Base-by-base conservation (phyloP, 2,113 vertebrate species). In the Lamprotornis superbus region DNA sequence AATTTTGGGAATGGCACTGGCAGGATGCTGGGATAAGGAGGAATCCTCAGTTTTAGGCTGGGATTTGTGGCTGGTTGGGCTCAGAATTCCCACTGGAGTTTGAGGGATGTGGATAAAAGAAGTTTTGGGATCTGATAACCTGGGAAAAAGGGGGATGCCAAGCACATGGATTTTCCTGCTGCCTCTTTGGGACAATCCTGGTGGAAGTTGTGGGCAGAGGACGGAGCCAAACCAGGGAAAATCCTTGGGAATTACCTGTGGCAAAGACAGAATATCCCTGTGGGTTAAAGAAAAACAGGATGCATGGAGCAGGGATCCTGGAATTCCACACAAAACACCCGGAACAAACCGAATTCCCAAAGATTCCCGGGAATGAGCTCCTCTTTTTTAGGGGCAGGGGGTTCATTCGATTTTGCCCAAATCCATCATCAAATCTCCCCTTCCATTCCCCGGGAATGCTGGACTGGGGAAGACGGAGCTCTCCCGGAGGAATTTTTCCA, bases 401-500 rank as follows among this genome's bases (percentile, higher is more conserved):
- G 16, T 52, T 60, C 3, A 11, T 37, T 71, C 44, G n/a, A 69
- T 81, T 94, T 50, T 14, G 4, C 53, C 42, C 27, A 2, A 37
- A 63, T 8, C 63, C 47, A 11, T 82, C 55, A 13, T 75, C 39
- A 40, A 40, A 40, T 73, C 30, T 1, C 75, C 77, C 44, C 40
- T 87, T 74, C 68, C 59, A 21, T 67, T 84, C 65, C 83, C 56
- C 22, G 47, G 93, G 84, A 95, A 93, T 60, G 79, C 4, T 44
- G 60, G 88, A 52, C 82, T 37, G 40, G 25, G 27, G 94, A 94
- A 97, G 90, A 97, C 33, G 11, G 91, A 98, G 92, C 56, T 35
- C 64, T 92, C 96, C 94, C 94, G 3, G 83, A 61, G 94, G 96
- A 70, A 95, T 89, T 81, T 91, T 96, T 97, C 89, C 94, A 96